Percentiles rank a stretch among this genome's conserved stretches.
Evolutionary conservation across 1,140 invertebrate species (phyloP).

Genomic region (Aphis gossypii): DNA sequence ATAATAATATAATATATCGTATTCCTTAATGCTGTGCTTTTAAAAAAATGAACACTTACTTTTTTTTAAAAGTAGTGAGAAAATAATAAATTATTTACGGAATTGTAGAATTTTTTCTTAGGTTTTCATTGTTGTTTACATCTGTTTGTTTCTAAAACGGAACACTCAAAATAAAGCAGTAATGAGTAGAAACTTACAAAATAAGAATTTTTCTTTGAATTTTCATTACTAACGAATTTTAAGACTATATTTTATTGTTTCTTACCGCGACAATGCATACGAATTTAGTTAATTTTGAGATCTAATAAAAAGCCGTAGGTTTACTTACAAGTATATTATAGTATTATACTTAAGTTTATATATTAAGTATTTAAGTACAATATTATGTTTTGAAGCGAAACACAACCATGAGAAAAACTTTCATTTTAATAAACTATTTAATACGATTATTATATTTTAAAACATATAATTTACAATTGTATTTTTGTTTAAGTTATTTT

Average conservation of each 20-base stretch:
- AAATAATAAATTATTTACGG: constrained; percentile 4
- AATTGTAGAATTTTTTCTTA: not conserved
- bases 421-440: not conserved
- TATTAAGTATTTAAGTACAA: constrained; percentile 7
- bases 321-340: not conserved
- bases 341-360: not conserved
- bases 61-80: not conserved
- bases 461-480: too few species aligned
- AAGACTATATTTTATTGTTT: constrained; percentile 19
- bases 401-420: not conserved
- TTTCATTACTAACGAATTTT: not conserved
- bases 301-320: not conserved
- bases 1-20: not conserved
- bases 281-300: not conserved
- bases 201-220: not conserved
- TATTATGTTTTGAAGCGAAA: not conserved
- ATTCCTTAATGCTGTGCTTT: not conserved
- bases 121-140: not conserved
- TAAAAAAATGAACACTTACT: not conserved
- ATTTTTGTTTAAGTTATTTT: not conserved
- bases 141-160: not conserved
- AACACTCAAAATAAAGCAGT: not conserved
- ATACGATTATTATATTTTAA: not conserved
- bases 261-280: not conserved
- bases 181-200: not conserved